phyloP scores from a whole-genome alignment of 2,888 invertebrate genomes.

The Chalcosyrphus nemorum region DNA sequence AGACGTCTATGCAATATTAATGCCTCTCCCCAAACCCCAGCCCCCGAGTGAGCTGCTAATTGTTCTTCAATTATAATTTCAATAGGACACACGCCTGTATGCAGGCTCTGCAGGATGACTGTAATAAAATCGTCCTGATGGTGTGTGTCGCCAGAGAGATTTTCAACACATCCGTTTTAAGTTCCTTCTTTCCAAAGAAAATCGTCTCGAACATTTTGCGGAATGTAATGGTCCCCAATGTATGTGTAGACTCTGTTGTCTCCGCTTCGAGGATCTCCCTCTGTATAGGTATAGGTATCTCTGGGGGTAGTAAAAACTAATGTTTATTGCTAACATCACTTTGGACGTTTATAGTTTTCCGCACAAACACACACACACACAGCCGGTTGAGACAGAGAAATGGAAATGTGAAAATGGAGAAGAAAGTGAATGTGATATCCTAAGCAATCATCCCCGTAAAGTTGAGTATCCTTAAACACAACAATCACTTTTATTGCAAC shows the following conservation, averaged over 20 bases:
- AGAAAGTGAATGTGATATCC: constrained; percentile 56
- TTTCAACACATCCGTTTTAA: constrained; percentile 16
- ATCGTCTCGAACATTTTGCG: constrained; percentile 36
- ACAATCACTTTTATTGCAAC: constrained; percentile 70
- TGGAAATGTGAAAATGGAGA: constrained; percentile 1
- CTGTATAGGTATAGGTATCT: constrained; percentile 7
- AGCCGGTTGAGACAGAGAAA: too few relatives aligned
- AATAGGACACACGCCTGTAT: constrained; percentile 3
- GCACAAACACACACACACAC: constrained; percentile 3
- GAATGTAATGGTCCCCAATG: constrained; percentile 29
- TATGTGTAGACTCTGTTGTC: constrained; percentile 11
- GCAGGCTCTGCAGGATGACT: neutral
- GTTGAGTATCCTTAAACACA: constrained; percentile 69
- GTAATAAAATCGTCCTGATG: constrained; percentile 17
- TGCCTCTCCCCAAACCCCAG: neutral
- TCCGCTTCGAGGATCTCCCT: too few relatives aligned
- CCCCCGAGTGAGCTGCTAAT: constrained; percentile 23
- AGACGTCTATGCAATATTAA: constrained; percentile 33
- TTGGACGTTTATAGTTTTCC: constrained; percentile 63
- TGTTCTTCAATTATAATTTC: constrained; percentile 33
- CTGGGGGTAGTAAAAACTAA: constrained; percentile 64
- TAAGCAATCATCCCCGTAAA: constrained; percentile 66
- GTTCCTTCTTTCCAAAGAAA: neutral
- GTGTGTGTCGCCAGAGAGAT: constrained; percentile 13
- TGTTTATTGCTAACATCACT: constrained; percentile 66